A percentile compares a stretch with the other conserved stretches of the same genome.
Evolutionary conservation across 2,113 vertebrate genomes (phyloP).

Genomic region (Diadophis punctatus): DNA sequence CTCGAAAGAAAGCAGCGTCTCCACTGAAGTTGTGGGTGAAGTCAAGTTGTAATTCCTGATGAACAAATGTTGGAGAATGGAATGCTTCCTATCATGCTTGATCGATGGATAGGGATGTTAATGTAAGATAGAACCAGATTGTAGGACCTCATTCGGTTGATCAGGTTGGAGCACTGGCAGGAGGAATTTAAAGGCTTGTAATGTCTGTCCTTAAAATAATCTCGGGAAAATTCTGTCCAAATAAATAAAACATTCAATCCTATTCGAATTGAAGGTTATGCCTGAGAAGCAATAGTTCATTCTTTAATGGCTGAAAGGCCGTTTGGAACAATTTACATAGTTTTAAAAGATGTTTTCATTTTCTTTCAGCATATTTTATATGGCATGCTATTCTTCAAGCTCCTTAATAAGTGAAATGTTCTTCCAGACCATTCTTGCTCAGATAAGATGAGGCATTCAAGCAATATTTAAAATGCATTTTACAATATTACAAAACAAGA

Average conservation of each 20-base stretch:
- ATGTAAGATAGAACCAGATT: neutral
- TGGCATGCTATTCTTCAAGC: neutral
- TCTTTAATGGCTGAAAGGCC: neutral
- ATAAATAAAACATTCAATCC: neutral
- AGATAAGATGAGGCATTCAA: neutral
- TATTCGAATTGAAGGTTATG: neutral
- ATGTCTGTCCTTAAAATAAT: neutral
- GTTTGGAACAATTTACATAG: neutral
- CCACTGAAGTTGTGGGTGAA: neutral
- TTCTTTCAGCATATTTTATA: neutral
- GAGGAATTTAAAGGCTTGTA: neutral
- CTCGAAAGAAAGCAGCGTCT: too few relatives aligned
- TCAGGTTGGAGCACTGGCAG: neutral
- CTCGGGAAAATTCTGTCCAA: neutral
- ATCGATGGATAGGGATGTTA: neutral
- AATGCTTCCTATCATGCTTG: neutral
- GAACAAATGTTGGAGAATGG: neutral
- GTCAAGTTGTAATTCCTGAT: neutral
- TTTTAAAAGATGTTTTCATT: neutral
- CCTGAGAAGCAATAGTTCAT: neutral
- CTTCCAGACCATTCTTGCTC: neutral
- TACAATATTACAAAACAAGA: neutral
- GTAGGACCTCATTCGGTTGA: neutral
- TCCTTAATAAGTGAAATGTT: neutral
- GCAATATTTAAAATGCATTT: neutral